Evolutionary conservation across 2,113 vertebrate genomes (phyloP).

Genomic region (Bungarus multicinctus): DNA sequence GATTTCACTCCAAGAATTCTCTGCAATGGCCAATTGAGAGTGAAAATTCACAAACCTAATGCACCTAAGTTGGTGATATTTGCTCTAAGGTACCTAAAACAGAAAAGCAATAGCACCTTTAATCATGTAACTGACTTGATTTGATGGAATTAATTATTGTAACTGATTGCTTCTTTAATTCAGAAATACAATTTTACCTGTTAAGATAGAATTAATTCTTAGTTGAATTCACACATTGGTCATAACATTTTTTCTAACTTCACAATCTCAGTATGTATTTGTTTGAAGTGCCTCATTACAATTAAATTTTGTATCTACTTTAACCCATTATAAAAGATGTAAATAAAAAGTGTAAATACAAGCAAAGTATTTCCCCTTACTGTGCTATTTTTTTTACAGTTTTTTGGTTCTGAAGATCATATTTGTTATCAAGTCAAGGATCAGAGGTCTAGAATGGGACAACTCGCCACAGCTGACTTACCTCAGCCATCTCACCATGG

Average conservation of each 20-base stretch:
- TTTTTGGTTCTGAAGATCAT: not conserved
- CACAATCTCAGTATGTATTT: not conserved
- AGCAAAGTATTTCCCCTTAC: not conserved
- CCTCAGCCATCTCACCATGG: too few relatives aligned
- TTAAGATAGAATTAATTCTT: not conserved
- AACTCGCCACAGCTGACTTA: too few relatives aligned
- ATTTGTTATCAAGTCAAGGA: not conserved
- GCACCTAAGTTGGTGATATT: not conserved
- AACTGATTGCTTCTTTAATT: not conserved
- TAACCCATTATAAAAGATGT: not conserved
- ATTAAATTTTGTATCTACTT: not conserved
- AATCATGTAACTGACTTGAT: not conserved
- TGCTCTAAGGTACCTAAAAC: not conserved
- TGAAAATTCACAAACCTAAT: not conserved
- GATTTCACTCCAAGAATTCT: too few relatives aligned
- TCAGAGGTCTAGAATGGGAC: not conserved
- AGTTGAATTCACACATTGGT: not conserved
- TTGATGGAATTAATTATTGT: not conserved
- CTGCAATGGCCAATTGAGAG: not conserved
- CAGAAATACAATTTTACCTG: not conserved
- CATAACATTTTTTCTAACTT: not conserved
- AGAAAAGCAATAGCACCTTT: not conserved
- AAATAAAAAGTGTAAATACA: not conserved
- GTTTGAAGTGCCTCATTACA: not conserved
- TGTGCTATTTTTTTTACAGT: not conserved